These are phyloP conservation scores for Acrocephalus scirpaceus DNA, from an alignment of 2,797 vertebrate genomes.

Conservation along the genomic window DNA sequence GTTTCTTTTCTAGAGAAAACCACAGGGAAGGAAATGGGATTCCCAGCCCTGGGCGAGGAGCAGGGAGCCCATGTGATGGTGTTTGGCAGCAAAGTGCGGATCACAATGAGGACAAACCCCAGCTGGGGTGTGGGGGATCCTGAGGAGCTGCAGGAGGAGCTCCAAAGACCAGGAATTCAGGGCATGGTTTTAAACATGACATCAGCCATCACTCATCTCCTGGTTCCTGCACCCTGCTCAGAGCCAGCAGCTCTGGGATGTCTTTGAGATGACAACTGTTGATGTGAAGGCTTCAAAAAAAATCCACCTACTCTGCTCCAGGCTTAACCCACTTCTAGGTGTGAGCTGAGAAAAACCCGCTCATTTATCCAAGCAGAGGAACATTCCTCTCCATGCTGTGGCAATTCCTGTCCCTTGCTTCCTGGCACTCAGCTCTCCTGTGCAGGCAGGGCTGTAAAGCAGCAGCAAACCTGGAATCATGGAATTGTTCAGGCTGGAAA, in stretches of 20 bases:
- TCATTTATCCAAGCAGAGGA: neutral
- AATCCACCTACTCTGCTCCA: neutral
- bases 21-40: neutral
- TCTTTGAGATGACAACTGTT: neutral
- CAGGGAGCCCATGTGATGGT: neutral
- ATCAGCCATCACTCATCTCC: neutral
- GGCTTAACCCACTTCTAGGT: neutral
- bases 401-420: neutral
- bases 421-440: neutral
- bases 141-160: neutral
- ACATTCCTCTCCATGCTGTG: neutral
- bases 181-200: neutral
- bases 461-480: neutral
- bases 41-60: rapidly evolving
- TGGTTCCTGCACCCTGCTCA: neutral
- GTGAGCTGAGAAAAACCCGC: neutral
- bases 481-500: neutral
- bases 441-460: neutral
- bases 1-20: neutral
- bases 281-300: neutral
- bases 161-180: neutral
- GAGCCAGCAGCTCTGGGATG: neutral
- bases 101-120: neutral
- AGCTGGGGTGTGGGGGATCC: neutral
- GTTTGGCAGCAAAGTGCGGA: neutral